A percentile compares a stretch with the other conserved stretches of the same genome.
These are phyloP conservation scores for Antheraea assamensis DNA, from an alignment of 2,888 invertebrate genomes.

Conservation along the genomic window DNA sequence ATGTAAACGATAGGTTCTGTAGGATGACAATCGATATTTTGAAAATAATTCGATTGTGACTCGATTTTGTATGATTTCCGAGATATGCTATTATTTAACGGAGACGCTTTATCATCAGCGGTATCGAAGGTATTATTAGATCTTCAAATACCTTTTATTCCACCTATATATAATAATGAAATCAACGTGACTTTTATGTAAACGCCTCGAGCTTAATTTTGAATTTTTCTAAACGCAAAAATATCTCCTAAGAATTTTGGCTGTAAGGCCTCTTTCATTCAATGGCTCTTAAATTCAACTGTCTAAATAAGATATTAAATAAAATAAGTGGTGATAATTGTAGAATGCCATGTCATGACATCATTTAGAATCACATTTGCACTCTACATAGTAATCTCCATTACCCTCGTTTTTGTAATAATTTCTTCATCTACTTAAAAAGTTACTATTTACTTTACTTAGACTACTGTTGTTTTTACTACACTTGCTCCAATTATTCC, in stretches of 20 bases:
- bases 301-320: background rate
- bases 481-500: no score
- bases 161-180: background rate
- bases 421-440: no score
- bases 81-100: slow-evolving; percentile 5
- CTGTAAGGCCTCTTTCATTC: background rate
- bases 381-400: no score
- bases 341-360: no score
- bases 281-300: background rate
- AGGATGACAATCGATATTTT: slow-evolving; percentile 19
- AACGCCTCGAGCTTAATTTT: background rate
- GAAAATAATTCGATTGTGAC: slow-evolving; percentile 21
- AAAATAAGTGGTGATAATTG: background rate
- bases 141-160: background rate
- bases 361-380: no score
- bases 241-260: background rate
- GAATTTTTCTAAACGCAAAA: background rate
- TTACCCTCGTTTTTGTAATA: no score
- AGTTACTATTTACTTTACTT: no score
- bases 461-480: no score
- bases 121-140: background rate
- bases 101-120: slow-evolving; percentile 13
- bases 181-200: background rate
- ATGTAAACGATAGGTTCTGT: slow-evolving; percentile 17
- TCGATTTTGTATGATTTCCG: slow-evolving; percentile 16